Evolutionary conservation across 2,113 vertebrate genomes (phyloP).

Genomic region (Solea solea): DNA sequence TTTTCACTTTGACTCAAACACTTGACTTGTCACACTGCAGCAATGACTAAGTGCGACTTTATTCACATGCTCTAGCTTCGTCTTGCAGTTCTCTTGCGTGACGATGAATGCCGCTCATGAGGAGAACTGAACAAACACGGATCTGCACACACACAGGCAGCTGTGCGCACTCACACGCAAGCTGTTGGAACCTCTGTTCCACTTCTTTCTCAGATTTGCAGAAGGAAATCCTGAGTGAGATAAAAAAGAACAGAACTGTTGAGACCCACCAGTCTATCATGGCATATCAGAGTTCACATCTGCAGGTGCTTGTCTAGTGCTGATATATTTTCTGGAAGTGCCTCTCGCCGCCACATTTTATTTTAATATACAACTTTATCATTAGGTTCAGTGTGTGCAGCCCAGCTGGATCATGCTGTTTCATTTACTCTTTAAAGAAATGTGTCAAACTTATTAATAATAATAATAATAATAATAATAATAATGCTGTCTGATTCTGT

Average conservation of each 20-base stretch:
- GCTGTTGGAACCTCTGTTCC: conserved; percentile 36
- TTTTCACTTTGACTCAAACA: conserved; percentile 43
- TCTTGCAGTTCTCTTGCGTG: conserved; percentile 1
- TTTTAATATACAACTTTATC: conserved; percentile 37
- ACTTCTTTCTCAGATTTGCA: conserved; percentile 60
- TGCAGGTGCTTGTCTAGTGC: conserved; percentile 55
- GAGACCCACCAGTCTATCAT: conserved; percentile 2
- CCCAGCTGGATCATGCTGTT: conserved; percentile 5
- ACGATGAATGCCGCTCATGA: not conserved
- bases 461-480: too few species aligned
- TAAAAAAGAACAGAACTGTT: conserved; percentile 53
- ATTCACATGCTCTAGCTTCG: conserved; percentile 12
- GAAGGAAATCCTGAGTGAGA: conserved; percentile 67
- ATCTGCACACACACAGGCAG: conserved; percentile 5
- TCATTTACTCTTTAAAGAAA: not conserved
- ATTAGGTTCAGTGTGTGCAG: not conserved
- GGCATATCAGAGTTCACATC: conserved; percentile 32
- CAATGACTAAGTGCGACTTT: conserved; percentile 6
- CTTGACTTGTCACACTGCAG: not conserved
- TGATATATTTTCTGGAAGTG: conserved; percentile 18
- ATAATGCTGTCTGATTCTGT: too few species aligned
- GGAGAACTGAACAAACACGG: conserved; percentile 1
- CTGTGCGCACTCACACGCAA: not conserved
- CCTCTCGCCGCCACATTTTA: conserved; percentile 43
- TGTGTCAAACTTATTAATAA: too few species aligned